Base-by-base conservation (phyloP, 2,797 vertebrate genomes). In the Micrastur ruficollis region DNA sequence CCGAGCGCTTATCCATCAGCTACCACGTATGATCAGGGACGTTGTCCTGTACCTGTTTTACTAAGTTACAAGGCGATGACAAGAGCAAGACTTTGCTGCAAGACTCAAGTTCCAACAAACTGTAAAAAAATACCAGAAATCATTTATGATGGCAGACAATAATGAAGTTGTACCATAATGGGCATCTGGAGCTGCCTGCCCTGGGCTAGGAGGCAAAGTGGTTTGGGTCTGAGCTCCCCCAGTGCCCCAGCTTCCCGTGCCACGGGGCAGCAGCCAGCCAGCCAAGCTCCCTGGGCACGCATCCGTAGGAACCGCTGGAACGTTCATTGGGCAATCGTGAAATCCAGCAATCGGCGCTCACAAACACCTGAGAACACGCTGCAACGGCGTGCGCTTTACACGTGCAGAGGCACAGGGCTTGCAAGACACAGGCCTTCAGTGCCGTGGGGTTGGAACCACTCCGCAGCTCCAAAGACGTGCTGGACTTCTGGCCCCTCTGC, bases 51-150 rank as follows among this genome's bases (percentile, higher is more conserved):
- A 32, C 47, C 38, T 5, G 0, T 36, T 79, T 53, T 58, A 73
- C 56, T 86, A 55, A 82, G 68, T 67, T 73, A 82, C 18, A 66
- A 89, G 65, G 80, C 68, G 76, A 58, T 44, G 79, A 61, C n/a
- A 79, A 27, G 32, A 87, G 36, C 53, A 75, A 80, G 83, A 59
- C 8, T 92, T 93, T 90, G 73, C 83, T 14, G 15, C 4, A 22
- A 81, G 34, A 72, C 23, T 18, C 44, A 71, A 95, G 68, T 38
- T 92, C 62, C 86, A 61, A 79, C 63, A 59, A 94, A 52, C 9
- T 31, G 19, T 27, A 86, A 79, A 82, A 62, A 84, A 93, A 17
- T 10, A 58, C 62, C 66, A 70, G 14, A 93, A 96, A 88, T 78
- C 65, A 91, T n/a, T 78, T 31, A 62, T 46, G 72, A 74, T 5